Base-by-base conservation (phyloP, 35 echinoderm and acorn worm species). In the Apostichopus japonicus region DNA sequence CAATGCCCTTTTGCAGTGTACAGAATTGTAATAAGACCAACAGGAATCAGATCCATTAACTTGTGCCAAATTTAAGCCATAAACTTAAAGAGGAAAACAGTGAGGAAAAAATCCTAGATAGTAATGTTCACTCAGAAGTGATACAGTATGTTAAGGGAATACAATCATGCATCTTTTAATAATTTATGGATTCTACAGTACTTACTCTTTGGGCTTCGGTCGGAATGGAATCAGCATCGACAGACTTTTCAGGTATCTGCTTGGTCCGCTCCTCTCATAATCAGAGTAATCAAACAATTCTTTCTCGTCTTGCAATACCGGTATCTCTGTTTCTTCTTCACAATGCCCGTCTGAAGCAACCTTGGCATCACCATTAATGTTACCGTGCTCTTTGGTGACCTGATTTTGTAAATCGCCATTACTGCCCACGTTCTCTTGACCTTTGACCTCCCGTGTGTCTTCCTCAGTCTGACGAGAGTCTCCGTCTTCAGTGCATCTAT, bases 151-250 rank as follows among this genome's bases (percentile, higher is more conserved):
- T 44, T 44, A 44, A 44, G 33, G 33, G 33, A 44, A 44, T 44
- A 44, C 4, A 44, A 44, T 44, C 33, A 44, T 44, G 33, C 33
- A 44, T 61, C 57, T 13, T 61, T 61, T 59, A 87, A 10, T 54
- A 56, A 6, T 57, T n/a, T 44, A 44, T 44, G 33, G 33, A 44
- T 44, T 44, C 33, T 44, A 33, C n/a, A n/a, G n/a, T 27, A 89
- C 86, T 89, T 72, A 89, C 86, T 89, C 86, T 75, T 89, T 89
- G 22, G 86, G 86, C 51, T 89, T 89, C 53, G 86, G 63, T 24
- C 86, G 22, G 62, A 89, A 71, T 72, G 86, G 86, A 51, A 89
- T 89, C 17, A 89, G 33, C 19, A 89, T 6, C 62, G n/a, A 7
- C 67, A 89, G 33, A 53, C 86, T 89, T 72, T 89, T 89, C 61